These are phyloP conservation scores for Arvicanthis niloticus DNA, from an alignment of 2,113 vertebrate genomes.

Conservation along the genomic window DNA sequence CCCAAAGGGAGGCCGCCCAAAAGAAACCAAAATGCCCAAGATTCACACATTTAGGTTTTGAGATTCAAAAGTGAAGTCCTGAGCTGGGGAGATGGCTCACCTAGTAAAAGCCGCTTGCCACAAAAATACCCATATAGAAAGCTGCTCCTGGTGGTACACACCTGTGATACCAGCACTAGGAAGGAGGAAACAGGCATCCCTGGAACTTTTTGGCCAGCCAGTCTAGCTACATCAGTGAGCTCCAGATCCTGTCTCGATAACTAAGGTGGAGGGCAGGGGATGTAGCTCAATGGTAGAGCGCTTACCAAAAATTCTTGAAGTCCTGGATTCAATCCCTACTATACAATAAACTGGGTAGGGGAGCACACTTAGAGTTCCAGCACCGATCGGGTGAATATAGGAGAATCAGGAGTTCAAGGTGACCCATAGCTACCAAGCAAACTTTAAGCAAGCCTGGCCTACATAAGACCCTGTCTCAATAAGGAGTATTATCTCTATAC, in stretches of 20 bases:
- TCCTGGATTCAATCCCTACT: neutral
- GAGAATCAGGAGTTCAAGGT: neutral
- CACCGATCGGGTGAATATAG: too few relatives aligned
- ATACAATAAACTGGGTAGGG: neutral
- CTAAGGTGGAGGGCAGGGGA: neutral
- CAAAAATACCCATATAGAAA: neutral
- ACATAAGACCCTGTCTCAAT: neutral
- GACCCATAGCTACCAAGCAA: neutral
- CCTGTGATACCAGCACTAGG: neutral
- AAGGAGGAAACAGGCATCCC: neutral
- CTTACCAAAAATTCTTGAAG: neutral
- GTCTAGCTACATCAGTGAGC: neutral
- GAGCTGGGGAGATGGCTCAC: neutral
- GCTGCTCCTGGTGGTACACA: neutral
- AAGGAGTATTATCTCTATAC: too few relatives aligned
- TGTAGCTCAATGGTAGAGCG: neutral
- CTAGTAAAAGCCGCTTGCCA: neutral
- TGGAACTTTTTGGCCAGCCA: neutral
- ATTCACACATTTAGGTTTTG: neutral
- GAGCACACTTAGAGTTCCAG: neutral
- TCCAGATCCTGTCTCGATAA: neutral
- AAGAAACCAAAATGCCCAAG: neutral
- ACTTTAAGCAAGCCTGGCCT: neutral
- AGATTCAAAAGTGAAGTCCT: neutral
- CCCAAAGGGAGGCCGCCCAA: neutral